A percentile compares a stretch with the other conserved stretches of the same genome.
phyloP scores from a whole-genome alignment of 2,888 invertebrate species.

The Drosophila niveifrons region DNA sequence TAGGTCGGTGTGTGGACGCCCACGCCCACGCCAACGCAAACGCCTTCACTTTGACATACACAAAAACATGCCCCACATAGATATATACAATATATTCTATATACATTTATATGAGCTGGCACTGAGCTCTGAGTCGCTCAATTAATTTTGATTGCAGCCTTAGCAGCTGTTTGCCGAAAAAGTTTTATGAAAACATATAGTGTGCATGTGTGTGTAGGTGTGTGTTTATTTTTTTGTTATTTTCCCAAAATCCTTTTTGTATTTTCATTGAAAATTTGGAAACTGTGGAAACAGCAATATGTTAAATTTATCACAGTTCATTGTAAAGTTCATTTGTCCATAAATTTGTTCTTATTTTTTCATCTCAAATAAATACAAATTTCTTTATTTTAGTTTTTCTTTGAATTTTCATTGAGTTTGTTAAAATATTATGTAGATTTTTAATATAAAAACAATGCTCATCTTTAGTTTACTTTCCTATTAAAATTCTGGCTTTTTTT shows the following conservation, averaged over 20 bases:
- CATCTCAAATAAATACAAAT: constrained; percentile 2
- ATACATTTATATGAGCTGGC: constrained; percentile 36
- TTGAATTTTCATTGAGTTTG: constrained; percentile 20
- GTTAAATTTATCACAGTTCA: constrained; percentile 43
- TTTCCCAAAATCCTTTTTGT: constrained; percentile 25
- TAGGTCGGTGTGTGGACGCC: constrained; percentile 63
- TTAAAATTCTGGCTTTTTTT: neutral
- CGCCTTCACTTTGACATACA: constrained; percentile 73
- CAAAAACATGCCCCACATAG: constrained; percentile 18
- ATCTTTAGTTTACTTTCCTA: neutral
- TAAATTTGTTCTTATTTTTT: constrained; percentile 40
- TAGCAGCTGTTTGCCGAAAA: constrained; percentile 65
- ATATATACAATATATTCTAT: constrained; percentile 9
- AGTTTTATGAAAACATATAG: constrained; percentile 34
- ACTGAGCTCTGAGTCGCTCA: constrained; percentile 67
- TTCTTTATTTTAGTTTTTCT: neutral
- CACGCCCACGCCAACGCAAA: constrained; percentile 61
- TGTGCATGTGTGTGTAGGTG: constrained; percentile 41
- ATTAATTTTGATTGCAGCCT: constrained; percentile 80
- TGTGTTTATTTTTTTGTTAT: constrained; percentile 35
- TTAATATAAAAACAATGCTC: neutral
- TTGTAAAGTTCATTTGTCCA: constrained; percentile 47
- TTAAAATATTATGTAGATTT: neutral
- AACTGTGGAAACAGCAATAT: constrained; percentile 10
- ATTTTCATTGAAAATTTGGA: constrained; percentile 37